These are phyloP conservation scores for Rhynchonycteris naso DNA, from an alignment of 2,797 vertebrate genomes.

Conservation along the genomic window DNA sequence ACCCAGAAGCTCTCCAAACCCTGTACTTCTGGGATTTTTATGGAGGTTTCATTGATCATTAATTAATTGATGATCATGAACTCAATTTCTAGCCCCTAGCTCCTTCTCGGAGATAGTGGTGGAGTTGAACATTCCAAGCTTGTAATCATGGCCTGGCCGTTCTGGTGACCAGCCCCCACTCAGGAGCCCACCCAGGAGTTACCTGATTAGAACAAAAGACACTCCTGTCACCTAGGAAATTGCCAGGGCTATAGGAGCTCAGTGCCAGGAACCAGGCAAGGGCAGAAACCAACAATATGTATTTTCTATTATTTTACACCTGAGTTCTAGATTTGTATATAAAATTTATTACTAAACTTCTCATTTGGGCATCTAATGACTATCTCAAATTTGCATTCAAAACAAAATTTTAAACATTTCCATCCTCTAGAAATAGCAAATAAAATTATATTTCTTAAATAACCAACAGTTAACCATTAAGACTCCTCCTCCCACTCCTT, in stretches of 20 bases:
- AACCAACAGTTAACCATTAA: not conserved
- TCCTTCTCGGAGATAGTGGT: not conserved
- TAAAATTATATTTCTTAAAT: not conserved
- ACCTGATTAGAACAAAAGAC: not conserved
- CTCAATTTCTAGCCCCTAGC: not conserved
- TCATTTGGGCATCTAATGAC: not conserved
- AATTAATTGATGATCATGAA: not conserved
- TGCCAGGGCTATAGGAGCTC: not conserved
- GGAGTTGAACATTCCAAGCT: not conserved
- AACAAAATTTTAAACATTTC: not conserved
- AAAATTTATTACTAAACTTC: not conserved
- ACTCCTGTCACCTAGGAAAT: not conserved
- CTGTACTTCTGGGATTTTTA: not conserved
- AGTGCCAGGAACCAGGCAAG: not conserved
- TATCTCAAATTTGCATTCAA: not conserved
- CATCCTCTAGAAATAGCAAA: not conserved
- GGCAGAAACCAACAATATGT: not conserved
- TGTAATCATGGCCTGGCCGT: not conserved
- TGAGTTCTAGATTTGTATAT: not conserved
- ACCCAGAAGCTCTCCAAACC: not conserved
- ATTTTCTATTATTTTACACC: not conserved
- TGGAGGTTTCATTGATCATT: not conserved
- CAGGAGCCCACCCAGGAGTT: not conserved
- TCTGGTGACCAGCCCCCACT: not conserved
- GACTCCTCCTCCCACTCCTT: not conserved